Evolutionary conservation across 1,140 invertebrate species (phyloP), one percentile per base, ranked within the genome.

Genomic region (Penaeus chinensis): DNA sequence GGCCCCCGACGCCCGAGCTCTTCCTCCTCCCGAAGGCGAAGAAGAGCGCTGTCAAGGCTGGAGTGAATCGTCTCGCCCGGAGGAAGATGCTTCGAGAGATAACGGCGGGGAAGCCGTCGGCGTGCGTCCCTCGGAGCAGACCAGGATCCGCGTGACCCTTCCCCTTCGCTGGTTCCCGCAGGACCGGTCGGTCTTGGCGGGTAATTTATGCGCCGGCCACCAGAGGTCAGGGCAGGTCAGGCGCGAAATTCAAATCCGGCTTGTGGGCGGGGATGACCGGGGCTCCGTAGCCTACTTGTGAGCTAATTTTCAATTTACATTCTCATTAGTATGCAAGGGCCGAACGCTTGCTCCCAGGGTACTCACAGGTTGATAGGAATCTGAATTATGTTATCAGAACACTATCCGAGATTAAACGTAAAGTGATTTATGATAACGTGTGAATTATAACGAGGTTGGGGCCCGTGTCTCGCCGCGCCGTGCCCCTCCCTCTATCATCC

Each of bases 221-320:
- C 76, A 85, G 84, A 79, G 84, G 84, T 85, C 84, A 85, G 76
- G 84, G 84, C 84, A 79, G 84, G 84, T 85, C 84, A 79, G 62
- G 76, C 84, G 84, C 84, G 63, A 79, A 84, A 85, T 80, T 85
- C 84, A 85, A 84, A 79, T 85, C 76, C 84, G 76, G 84, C 74
- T 85, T 79, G 79, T 24, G 81, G 63, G 63, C 20, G 63, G 27
- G 32, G 27, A 22, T 32, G 32, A 61, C 27, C 65, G 78, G 78
- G 11, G 78, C 81, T 10, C 8, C 65, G 62, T 42, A 82, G 81
- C 81, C 81, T 82, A 82, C 81, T 82, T 84, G 82, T 71, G 32
- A 54, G 66, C 65, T 84, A n/a, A 74, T 84, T 84, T 84, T 84
- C 66, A 66, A 84, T 84, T 84, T 84, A 76, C 47, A n/a, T 71